Conservation (phyloP, 23 tunicate genomes). For the Trididemnum miniatum region DNA sequence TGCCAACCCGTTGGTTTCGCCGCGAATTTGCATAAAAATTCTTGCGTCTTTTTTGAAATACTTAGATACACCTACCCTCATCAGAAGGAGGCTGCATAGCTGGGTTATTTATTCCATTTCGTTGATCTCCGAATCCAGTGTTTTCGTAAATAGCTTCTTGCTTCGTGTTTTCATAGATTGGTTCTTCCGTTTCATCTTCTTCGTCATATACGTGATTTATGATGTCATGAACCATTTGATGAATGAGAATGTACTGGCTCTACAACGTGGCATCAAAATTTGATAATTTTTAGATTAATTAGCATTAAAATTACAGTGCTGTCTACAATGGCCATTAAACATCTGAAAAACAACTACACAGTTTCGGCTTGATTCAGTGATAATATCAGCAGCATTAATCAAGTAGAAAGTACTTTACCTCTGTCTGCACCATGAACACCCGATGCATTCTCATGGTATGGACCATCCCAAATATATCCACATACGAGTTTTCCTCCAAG, state of each 20-base stretch:
- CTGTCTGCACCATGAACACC: conserved; percentile 96
- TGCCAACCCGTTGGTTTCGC: too few species aligned
- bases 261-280: conserved; percentile 3
- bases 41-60: too few species aligned
- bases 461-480: conserved; percentile 96
- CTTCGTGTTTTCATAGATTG: conserved; percentile 14
- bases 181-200: conserved; percentile 40
- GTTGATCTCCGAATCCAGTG: background rate
- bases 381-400: background rate
- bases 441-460: conserved; percentile 90
- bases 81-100: conserved; percentile 65
- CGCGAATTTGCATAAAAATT: too few species aligned
- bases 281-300: too few species aligned
- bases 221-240: conserved; percentile 84
- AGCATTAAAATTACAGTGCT: background rate
- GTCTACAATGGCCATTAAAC: background rate
- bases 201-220: conserved; percentile 53
- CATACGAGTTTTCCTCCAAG: conserved; percentile 60
- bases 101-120: conserved; percentile 55
- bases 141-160: background rate
- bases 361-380: background rate
- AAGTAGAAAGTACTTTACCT: conserved; percentile 41
- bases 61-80: conserved; percentile 69
- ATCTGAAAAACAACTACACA: too few species aligned
- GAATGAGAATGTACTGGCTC: conserved; percentile 85